Evolutionary conservation across 2,113 vertebrate species (phyloP), one percentile per base, ranked within the genome.

Genomic region (Malurus cyaneus): DNA sequence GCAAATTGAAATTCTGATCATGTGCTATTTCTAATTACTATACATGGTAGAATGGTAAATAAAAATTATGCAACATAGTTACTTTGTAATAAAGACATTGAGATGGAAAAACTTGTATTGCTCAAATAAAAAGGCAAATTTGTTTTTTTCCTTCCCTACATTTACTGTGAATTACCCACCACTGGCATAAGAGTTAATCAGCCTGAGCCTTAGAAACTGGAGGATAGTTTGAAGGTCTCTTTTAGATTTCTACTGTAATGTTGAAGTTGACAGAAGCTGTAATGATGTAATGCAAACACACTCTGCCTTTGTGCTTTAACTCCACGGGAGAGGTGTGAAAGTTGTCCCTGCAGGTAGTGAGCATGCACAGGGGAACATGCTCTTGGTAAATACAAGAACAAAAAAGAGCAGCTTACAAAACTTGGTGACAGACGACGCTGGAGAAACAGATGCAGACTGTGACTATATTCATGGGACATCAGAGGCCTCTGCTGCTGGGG

Each of bases 281-380:
- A 21, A 25, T 8, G 18, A 28, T 8, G 7, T 14, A 28, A 46
- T 52, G 49, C 16, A 47, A 89, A 20, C 5, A 20, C 4, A 42
- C 29, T 3, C 42, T 31, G 3, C n/a, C 24, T 60, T 61, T 64
- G n/a, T 44, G 10, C n/a, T 71, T n/a, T 31, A 56, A 23, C 32
- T 81, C 47, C 21, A 32, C 32, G 32, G n/a, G 15, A 16, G 5
- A 26, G 14, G 4, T 20, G 25, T 29, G 32, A n/a, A 69, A 59
- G 21, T 12, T 44, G 28, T 65, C 24, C 41, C 28, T 80, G 49
- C 36, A 64, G 12, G 13, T 17, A 44, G 24, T 0, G 5, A 53
- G 5, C 0, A 0, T 16, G 46, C 34, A 62, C 31, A 74, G 47
- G 5, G 32, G 19, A 52, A 52, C 31, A 31, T 6, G 3, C 6